A percentile compares a stretch with the other conserved stretches of the same genome.
Conservation (phyloP, 1,140 invertebrate species). For the Lethrus apterus region DNA sequence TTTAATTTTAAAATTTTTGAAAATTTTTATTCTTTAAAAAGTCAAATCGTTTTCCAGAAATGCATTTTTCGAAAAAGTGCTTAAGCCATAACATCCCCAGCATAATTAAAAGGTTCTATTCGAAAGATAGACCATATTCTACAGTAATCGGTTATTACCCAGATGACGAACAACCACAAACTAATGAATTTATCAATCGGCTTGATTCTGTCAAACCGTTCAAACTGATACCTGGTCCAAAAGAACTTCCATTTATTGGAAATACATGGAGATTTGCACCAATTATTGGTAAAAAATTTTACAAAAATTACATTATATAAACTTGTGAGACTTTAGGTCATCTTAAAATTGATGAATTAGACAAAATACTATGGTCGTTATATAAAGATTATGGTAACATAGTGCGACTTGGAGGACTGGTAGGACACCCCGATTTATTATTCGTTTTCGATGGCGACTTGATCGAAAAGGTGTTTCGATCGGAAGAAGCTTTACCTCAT, state of each 20-base stretch:
- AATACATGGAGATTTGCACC: constrained; percentile 75
- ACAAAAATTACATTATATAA: not conserved
- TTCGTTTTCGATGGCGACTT: constrained; percentile 72
- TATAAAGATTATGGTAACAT: constrained; percentile 60
- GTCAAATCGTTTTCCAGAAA: not conserved
- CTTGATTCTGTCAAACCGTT: constrained; percentile 47
- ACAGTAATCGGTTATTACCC: constrained; percentile 24
- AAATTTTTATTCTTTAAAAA: too few relatives aligned
- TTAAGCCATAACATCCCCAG: not conserved
- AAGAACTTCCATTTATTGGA: constrained; percentile 64
- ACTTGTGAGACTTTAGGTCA: constrained; percentile 46
- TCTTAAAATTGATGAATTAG: constrained; percentile 65
- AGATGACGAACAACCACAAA: not conserved
- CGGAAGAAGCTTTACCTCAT: constrained; percentile 68
- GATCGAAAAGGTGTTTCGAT: constrained; percentile 65
- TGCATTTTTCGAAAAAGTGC: not conserved
- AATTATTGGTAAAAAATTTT: constrained; percentile 47
- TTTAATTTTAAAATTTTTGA: too few relatives aligned
- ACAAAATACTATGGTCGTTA: constrained; percentile 62
- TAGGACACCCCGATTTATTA: constrained; percentile 70
- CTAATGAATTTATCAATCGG: constrained; percentile 12
- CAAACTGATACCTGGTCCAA: constrained; percentile 65
- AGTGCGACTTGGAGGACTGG: constrained; percentile 63
- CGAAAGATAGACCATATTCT: constrained; percentile 28
- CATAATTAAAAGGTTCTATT: constrained; percentile 21